These are phyloP conservation scores for Athene cunicularia DNA, from an alignment of 2,113 vertebrate species.

Conservation along the genomic window DNA sequence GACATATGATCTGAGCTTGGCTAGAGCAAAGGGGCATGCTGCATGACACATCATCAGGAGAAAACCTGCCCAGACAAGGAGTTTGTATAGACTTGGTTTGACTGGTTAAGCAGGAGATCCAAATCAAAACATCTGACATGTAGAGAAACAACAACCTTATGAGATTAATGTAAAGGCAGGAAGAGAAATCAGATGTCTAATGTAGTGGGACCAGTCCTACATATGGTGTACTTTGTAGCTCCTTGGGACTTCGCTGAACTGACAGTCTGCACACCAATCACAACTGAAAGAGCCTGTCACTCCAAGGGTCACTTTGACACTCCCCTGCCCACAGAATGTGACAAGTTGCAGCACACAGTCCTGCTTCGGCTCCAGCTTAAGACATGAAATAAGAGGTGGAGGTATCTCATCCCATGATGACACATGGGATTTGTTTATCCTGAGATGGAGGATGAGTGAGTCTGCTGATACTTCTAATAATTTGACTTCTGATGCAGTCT, in stretches of 20 bases:
- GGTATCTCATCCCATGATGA: not conserved
- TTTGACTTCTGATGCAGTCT: not conserved
- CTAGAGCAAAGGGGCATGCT: slow-evolving; percentile 24
- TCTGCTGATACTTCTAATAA: not conserved
- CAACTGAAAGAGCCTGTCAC: not conserved
- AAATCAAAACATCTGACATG: not conserved
- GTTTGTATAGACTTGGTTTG: slow-evolving; percentile 23
- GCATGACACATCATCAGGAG: slow-evolving; percentile 53
- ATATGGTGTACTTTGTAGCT: not conserved
- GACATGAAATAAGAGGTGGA: not conserved
- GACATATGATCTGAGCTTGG: slow-evolving; percentile 52
- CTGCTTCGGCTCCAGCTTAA: not conserved
- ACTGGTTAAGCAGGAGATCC: slow-evolving; percentile 29
- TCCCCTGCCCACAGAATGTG: not conserved
- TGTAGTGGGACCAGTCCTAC: not conserved
- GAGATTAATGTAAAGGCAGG: not conserved
- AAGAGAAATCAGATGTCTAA: not conserved
- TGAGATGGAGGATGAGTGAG: not conserved
- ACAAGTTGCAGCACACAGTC: not conserved
- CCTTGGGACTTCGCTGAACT: not conserved
- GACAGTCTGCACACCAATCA: not conserved
- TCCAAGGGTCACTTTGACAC: not conserved
- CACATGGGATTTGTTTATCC: not conserved
- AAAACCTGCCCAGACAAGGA: slow-evolving; percentile 32
- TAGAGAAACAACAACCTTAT: not conserved